Percentiles rank a stretch among this genome's conserved stretches.
phyloP scores from a whole-genome alignment of 2,113 vertebrate genomes.

The Neotragus pygmaeus region DNA sequence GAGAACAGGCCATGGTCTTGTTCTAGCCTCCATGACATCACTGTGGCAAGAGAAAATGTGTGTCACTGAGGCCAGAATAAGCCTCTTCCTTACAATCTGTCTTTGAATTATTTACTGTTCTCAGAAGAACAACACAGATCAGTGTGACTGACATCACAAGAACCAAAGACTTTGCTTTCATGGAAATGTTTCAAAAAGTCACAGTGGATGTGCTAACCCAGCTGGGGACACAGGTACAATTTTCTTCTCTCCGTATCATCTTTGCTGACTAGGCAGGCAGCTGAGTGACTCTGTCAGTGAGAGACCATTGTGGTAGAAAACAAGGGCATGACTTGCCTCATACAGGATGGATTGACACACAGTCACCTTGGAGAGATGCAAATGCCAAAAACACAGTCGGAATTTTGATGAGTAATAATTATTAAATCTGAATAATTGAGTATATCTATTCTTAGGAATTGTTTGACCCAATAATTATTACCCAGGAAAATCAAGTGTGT shows the following conservation, averaged over 20 bases:
- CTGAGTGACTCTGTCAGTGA: background rate
- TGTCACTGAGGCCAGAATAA: background rate
- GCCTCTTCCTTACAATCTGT: background rate
- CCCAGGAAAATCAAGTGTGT: constrained; percentile 55
- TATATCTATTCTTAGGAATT: constrained; percentile 71
- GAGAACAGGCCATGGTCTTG: background rate
- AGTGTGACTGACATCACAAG: constrained; percentile 7
- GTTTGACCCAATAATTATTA: constrained; percentile 73
- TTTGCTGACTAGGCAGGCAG: background rate
- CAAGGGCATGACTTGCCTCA: background rate
- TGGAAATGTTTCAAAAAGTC: background rate
- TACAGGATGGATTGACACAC: background rate
- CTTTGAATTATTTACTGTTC: constrained; percentile 43
- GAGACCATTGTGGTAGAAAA: background rate
- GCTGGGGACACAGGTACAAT: background rate
- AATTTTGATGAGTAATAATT: constrained; percentile 68
- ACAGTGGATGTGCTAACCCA: background rate
- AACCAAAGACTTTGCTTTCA: constrained; percentile 11
- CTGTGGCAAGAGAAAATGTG: background rate
- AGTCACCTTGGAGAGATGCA: constrained; percentile 16
- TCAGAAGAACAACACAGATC: constrained; percentile 12
- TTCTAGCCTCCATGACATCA: background rate
- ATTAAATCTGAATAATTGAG: constrained; percentile 73
- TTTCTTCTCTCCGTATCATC: background rate
- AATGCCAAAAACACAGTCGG: constrained; percentile 54